Evolutionary conservation across 2,113 vertebrate species (phyloP).

Genomic region (Myotis brandtii): DNA sequence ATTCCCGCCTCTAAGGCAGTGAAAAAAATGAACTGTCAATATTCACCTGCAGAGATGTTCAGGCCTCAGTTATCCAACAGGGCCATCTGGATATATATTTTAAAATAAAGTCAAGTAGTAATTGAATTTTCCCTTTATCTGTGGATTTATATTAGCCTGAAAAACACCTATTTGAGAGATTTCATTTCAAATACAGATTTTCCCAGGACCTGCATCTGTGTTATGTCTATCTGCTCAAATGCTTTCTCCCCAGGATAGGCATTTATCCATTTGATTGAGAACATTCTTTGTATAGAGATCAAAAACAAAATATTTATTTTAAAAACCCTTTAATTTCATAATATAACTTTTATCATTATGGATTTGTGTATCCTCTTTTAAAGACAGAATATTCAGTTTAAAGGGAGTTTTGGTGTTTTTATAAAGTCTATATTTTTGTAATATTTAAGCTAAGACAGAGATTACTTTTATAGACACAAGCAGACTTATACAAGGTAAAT

Average conservation of each 20-base stretch:
- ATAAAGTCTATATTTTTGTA: not conserved
- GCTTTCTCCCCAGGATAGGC: not conserved
- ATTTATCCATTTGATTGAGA: not conserved
- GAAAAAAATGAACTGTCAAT: not conserved
- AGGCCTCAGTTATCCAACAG: not conserved
- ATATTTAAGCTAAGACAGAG: not conserved
- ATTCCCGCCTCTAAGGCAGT: not conserved
- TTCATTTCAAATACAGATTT: slow-evolving; percentile 2
- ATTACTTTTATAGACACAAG: not conserved
- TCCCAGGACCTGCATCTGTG: not conserved
- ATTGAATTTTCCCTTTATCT: not conserved
- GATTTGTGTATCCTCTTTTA: not conserved
- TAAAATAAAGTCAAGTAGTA: not conserved
- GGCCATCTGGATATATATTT: not conserved
- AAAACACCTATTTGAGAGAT: not conserved
- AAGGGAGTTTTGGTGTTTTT: not conserved
- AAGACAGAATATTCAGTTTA: slow-evolving; percentile 17
- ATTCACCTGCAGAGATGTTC: not conserved
- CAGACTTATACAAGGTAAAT: not conserved
- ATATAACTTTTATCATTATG: not conserved
- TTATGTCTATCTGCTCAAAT: not conserved
- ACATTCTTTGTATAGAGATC: not conserved
- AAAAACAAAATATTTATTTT: slow-evolving; percentile 33
- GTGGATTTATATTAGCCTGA: not conserved
- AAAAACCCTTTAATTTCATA: not conserved